Conservation (phyloP, 2,797 vertebrate genomes). For the Gallinago stenura region DNA sequence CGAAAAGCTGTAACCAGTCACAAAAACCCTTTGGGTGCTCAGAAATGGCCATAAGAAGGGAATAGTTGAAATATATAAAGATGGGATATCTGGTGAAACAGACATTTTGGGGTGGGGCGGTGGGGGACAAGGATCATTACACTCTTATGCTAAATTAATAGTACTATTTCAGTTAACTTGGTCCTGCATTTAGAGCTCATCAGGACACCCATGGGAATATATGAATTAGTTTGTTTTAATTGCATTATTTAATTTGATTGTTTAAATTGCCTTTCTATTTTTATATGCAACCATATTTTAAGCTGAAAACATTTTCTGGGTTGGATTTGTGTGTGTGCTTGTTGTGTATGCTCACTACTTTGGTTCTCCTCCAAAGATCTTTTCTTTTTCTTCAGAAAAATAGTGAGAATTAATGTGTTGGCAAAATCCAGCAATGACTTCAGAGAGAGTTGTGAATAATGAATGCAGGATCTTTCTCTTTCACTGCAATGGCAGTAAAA, state of each 20-base stretch:
- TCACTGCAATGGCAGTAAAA: neutral
- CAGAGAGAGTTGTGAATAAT: conserved; percentile 40
- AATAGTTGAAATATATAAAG: neutral
- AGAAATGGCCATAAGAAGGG: neutral
- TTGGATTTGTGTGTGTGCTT: neutral
- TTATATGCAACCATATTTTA: neutral
- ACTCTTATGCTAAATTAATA: neutral
- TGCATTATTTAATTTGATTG: conserved; percentile 54
- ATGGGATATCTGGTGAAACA: neutral
- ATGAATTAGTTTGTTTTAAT: conserved; percentile 49
- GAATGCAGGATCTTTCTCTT: conserved; percentile 24
- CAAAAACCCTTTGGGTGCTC: neutral
- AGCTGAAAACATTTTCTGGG: neutral
- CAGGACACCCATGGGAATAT: neutral
- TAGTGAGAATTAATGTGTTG: conserved; percentile 46
- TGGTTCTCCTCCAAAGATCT: conserved; percentile 38
- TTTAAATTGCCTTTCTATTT: conserved; percentile 35
- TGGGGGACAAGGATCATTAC: neutral
- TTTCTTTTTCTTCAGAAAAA: neutral
- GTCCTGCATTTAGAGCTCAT: neutral
- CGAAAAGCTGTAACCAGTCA: neutral
- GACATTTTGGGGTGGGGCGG: neutral
- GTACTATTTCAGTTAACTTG: neutral
- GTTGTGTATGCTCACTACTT: neutral
- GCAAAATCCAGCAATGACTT: conserved; percentile 37